Evolutionary conservation across 2,113 vertebrate species (phyloP).

Genomic region (Ptyas mucosa): DNA sequence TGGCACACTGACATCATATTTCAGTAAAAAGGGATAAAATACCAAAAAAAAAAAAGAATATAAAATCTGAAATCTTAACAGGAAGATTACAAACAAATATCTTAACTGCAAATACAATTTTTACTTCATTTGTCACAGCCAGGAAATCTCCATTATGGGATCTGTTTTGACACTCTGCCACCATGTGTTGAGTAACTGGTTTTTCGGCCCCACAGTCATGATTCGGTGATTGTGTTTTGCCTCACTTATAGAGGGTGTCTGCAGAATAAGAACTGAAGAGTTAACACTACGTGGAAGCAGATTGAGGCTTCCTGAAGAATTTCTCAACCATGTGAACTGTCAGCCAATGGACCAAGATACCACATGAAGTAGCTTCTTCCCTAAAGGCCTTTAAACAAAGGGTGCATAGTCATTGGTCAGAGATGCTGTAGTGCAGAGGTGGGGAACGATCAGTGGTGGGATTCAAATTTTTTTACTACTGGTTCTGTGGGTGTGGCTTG

Average conservation of each 20-base stretch:
- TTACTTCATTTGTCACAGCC: neutral
- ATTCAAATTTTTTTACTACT: no score
- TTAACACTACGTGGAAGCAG: neutral
- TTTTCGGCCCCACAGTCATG: accelerated
- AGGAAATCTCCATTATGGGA: neutral
- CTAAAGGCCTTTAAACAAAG: neutral
- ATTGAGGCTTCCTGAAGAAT: neutral
- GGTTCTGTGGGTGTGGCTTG: no score
- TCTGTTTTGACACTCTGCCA: neutral
- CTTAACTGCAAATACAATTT: neutral
- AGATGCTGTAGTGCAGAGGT: neutral
- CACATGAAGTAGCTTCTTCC: neutral
- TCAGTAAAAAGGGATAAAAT: neutral
- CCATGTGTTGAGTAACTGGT: no score
- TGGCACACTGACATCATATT: neutral
- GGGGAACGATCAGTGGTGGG: no score
- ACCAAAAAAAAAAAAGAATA: neutral
- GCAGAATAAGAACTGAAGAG: neutral
- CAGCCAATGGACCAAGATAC: neutral
- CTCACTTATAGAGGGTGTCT: neutral
- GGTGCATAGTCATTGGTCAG: neutral
- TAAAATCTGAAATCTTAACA: neutral
- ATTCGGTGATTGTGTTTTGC: neutral
- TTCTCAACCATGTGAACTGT: neutral
- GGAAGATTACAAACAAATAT: neutral